A percentile compares a stretch with the other conserved stretches of the same genome.
Conservation (phyloP, 2,888 invertebrate genomes). For the Amphipyra tragopoginis region DNA sequence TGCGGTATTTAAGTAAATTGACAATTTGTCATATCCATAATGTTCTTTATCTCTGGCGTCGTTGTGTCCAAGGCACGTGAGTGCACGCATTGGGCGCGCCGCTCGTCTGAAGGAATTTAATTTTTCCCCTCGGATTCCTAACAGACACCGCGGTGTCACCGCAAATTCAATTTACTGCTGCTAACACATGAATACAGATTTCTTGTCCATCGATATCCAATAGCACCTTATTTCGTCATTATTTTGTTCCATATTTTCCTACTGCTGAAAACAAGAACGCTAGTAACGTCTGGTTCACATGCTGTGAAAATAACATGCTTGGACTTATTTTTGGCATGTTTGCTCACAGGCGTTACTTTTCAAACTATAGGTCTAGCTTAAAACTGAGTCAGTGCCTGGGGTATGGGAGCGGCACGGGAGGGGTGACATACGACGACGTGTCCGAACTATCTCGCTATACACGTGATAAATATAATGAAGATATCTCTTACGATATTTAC, state of each 20-base stretch:
- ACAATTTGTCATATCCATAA: constrained; percentile 11
- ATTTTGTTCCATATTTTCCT: constrained; percentile 8
- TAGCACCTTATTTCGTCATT: background rate
- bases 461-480: too few species aligned
- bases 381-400: too few species aligned
- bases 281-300: background rate
- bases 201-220: constrained; percentile 51
- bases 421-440: too few species aligned
- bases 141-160: constrained; percentile 65
- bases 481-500: too few species aligned
- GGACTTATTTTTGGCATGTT: background rate
- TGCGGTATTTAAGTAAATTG: background rate
- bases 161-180: constrained; percentile 72
- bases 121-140: constrained; percentile 75
- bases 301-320: background rate
- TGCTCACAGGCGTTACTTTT: too few species aligned
- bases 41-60: constrained; percentile 32
- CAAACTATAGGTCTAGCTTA: too few species aligned
- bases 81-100: constrained; percentile 59
- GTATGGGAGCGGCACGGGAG: too few species aligned
- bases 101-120: constrained; percentile 77
- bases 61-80: constrained; percentile 56
- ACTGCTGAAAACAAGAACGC: background rate
- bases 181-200: constrained; percentile 78
- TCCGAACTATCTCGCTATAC: too few species aligned